Conservation (phyloP, 2,797 vertebrate species). For the Sciaenops ocellatus region DNA sequence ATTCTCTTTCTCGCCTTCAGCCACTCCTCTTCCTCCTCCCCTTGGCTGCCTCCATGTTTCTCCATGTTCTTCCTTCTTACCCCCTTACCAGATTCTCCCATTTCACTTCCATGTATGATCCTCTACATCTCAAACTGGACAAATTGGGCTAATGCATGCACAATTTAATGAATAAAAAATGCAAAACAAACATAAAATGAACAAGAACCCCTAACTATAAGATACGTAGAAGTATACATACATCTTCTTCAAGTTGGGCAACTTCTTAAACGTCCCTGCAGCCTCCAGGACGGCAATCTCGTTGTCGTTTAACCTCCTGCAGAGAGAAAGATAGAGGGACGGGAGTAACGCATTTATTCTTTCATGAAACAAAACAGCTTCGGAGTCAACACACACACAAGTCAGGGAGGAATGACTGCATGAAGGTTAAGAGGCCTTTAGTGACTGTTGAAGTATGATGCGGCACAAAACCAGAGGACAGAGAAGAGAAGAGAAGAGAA, state of each 20-base stretch:
- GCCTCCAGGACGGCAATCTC: conserved; percentile 93
- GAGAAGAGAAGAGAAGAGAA: conserved; percentile 34
- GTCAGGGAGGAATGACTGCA: conserved; percentile 32
- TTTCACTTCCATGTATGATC: background rate
- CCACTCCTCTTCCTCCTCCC: conserved; percentile 6
- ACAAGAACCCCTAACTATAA: background rate
- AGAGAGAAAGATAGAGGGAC: conserved; percentile 64
- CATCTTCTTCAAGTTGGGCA: conserved; percentile 95
- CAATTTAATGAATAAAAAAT: conserved; percentile 1
- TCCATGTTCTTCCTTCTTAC: background rate
- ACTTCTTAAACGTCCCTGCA: conserved; percentile 92
- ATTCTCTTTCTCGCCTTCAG: conserved; percentile 17
- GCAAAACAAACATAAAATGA: background rate
- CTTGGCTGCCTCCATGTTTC: background rate
- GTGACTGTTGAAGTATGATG: conserved; percentile 56
- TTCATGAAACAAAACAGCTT: conserved; percentile 46
- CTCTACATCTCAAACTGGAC: background rate
- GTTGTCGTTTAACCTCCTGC: conserved; percentile 96
- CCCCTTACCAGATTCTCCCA: no score
- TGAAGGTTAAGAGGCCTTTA: conserved; percentile 70
- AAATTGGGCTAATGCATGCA: background rate
- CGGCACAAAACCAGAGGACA: conserved; percentile 38
- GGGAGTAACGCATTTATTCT: conserved; percentile 44
- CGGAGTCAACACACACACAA: conserved; percentile 29
- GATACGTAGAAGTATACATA: conserved; percentile 78